Percentiles rank a stretch among this genome's conserved stretches.
Evolutionary conservation across 2,797 vertebrate species (phyloP).

Genomic region (Podargus strigoides): DNA sequence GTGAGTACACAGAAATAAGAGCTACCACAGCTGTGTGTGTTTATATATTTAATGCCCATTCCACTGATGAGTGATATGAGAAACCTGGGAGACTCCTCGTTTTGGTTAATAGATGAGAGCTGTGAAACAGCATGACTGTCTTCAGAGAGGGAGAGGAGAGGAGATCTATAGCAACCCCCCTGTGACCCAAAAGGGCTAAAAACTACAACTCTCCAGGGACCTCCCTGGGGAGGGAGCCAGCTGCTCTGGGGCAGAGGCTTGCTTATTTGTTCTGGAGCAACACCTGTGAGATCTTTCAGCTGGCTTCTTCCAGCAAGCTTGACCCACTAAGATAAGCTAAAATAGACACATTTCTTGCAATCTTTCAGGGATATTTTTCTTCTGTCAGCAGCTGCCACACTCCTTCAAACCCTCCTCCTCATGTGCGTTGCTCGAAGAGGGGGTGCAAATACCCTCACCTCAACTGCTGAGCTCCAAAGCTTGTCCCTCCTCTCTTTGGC

Average conservation of each 20-base stretch:
- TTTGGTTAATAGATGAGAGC: neutral
- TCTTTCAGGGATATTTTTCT: neutral
- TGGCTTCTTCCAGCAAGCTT: neutral
- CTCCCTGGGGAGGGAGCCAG: neutral
- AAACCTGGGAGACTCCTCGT: neutral
- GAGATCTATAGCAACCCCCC: neutral
- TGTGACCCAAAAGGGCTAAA: neutral
- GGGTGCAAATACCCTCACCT: neutral
- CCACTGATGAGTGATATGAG: neutral
- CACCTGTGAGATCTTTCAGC: neutral
- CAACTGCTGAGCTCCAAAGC: neutral
- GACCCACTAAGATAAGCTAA: neutral
- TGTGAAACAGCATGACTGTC: neutral
- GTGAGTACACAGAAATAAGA: neutral
- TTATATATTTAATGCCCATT: neutral
- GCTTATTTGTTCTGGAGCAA: neutral
- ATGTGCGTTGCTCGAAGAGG: fast-evolving
- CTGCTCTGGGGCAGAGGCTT: neutral
- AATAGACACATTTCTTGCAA: neutral
- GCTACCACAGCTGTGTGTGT: neutral
- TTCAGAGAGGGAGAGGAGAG: fast-evolving
- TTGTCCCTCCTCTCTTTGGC: neutral
- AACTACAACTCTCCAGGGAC: neutral
- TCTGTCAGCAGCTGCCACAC: fast-evolving
- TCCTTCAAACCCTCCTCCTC: neutral